phyloP scores from a whole-genome alignment of 2,888 invertebrate genomes.

The Stramonita haemastoma region DNA sequence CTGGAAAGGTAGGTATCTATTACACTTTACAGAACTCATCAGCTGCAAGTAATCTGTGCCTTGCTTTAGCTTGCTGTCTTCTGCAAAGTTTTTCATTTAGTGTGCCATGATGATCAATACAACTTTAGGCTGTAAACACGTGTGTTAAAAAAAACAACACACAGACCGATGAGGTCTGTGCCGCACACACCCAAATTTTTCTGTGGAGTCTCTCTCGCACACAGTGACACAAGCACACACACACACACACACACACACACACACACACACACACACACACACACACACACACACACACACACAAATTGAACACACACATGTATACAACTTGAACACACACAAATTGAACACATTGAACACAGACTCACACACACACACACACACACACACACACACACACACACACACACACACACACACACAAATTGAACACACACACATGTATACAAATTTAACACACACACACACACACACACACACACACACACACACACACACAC shows the following conservation, averaged over 20 bases:
- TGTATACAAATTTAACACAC: too few relatives aligned
- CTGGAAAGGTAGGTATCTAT: not conserved
- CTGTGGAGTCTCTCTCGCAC: not conserved
- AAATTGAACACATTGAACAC: not conserved
- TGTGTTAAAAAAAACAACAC: not conserved
- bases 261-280: not conserved
- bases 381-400: not conserved
- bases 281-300: constrained; percentile 15
- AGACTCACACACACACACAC: not conserved
- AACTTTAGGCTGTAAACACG: not conserved
- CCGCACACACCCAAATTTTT: not conserved
- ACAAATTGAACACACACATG: constrained; percentile 34
- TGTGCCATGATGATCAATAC: too few relatives aligned
- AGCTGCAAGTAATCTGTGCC: not conserved
- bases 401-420: not conserved
- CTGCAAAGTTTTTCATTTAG: too few relatives aligned
- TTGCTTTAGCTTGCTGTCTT: too few relatives aligned
- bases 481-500: too few relatives aligned
- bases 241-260: not conserved
- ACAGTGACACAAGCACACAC: not conserved
- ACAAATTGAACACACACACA: too few relatives aligned
- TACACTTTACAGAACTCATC: not conserved
- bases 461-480: too few relatives aligned
- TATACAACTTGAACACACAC: not conserved
- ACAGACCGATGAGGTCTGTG: not conserved